These are phyloP conservation scores for Sarcophaga variegata DNA, from an alignment of 2,888 invertebrate genomes.

Conservation along the genomic window DNA sequence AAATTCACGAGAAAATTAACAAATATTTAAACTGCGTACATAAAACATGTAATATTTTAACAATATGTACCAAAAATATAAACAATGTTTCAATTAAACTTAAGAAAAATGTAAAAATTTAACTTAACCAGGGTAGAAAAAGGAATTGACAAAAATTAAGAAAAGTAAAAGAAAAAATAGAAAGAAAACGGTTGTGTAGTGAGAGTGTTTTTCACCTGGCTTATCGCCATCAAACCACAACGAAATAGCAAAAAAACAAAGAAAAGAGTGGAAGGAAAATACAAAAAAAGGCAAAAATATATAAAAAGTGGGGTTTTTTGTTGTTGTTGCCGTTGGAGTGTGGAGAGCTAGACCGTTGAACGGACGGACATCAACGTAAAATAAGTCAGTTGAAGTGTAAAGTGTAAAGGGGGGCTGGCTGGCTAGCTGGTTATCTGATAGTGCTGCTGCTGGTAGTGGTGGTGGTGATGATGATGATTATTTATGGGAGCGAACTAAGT, in stretches of 20 bases:
- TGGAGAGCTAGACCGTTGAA: neutral
- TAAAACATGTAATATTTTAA: neutral
- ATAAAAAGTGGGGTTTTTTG: constrained; percentile 7
- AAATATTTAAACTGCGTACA: constrained; percentile 45
- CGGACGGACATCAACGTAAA: constrained; percentile 5
- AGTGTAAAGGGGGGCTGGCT: constrained; percentile 31
- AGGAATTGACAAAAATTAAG: neutral
- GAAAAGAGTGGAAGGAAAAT: constrained; percentile 19
- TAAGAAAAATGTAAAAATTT: constrained; percentile 7
- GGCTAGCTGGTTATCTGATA: constrained; percentile 25
- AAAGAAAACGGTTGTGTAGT: constrained; percentile 37
- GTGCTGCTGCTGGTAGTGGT: neutral
- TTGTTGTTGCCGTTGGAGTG: constrained; percentile 34
- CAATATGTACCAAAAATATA: constrained; percentile 15
- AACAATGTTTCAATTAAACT: constrained; percentile 10
- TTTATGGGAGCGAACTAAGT: neutral
- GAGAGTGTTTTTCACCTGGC: constrained; percentile 55
- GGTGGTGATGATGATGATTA: constrained; percentile 23
- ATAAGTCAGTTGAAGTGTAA: constrained; percentile 29
- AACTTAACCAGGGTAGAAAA: too few relatives aligned
- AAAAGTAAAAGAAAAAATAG: constrained; percentile 13
- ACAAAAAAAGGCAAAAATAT: constrained; percentile 25
- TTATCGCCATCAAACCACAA: constrained; percentile 46
- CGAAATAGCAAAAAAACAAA: constrained; percentile 34
- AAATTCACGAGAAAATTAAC: constrained; percentile 46